These are phyloP conservation scores for Linurgus olivaceus DNA, from an alignment of 2,797 vertebrate genomes.

Conservation along the genomic window DNA sequence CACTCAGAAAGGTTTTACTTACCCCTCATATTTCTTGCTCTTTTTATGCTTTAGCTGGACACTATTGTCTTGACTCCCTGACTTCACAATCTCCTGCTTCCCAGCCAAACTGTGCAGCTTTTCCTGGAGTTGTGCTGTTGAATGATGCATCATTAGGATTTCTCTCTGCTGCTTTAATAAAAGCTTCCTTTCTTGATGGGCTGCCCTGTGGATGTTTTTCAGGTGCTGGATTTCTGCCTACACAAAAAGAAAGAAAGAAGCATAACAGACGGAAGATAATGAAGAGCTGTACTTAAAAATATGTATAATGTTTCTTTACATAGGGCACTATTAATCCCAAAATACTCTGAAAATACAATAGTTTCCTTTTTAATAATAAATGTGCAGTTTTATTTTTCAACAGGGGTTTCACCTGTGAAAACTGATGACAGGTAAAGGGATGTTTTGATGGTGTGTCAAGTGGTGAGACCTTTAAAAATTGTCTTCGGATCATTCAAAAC, in stretches of 20 bases:
- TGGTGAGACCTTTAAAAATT: not conserved
- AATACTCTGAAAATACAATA: not conserved
- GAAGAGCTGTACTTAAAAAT: not conserved
- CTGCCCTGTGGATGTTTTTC: slow-evolving; percentile 29
- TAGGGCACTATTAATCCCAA: not conserved
- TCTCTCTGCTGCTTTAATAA: slow-evolving; percentile 70
- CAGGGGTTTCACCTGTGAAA: not conserved
- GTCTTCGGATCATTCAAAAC: not conserved
- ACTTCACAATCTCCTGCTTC: not conserved
- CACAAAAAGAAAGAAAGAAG: not conserved
- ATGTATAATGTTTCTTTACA: not conserved
- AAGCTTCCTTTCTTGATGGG: slow-evolving; percentile 61
- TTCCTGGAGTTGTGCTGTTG: slow-evolving; percentile 18
- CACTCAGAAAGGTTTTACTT: not conserved
- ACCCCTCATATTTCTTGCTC: not conserved
- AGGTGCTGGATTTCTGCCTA: slow-evolving; percentile 73
- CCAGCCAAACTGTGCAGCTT: not conserved
- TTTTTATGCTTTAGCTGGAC: not conserved
- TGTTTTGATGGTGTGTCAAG: not conserved
- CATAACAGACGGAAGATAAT: not conserved
- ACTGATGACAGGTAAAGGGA: not conserved
- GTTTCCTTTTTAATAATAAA: not conserved
- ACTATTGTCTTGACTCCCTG: not conserved
- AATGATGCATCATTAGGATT: slow-evolving; percentile 44
- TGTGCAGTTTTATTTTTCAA: not conserved